These are phyloP conservation scores for Natrix natrix DNA, from an alignment of 2,797 vertebrate genomes.

Conservation along the genomic window DNA sequence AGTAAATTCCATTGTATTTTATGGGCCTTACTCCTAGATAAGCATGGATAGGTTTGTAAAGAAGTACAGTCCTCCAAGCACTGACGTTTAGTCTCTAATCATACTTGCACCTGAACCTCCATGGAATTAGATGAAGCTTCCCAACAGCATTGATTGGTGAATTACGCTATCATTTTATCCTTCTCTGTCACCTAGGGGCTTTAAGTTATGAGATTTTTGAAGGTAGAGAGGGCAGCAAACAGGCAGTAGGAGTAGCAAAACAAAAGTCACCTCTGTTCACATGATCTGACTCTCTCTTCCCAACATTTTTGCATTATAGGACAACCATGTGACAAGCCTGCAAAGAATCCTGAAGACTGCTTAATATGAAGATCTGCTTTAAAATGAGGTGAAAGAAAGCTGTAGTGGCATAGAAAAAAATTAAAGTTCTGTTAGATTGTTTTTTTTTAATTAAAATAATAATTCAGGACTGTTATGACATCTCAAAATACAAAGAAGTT, in stretches of 20 bases:
- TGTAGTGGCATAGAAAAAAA: conserved; percentile 91
- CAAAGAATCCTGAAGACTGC: conserved; percentile 86
- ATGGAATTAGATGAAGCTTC: neutral
- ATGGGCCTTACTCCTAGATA: neutral
- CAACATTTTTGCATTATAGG: conserved; percentile 88
- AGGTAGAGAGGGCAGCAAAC: conserved; percentile 69
- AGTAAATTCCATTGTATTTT: conserved; percentile 10
- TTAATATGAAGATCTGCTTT: conserved; percentile 90
- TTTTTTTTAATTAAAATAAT: conserved; percentile 63
- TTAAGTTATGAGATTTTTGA: conserved; percentile 33
- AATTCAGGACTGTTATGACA: conserved; percentile 78
- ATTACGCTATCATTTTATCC: conserved; percentile 14
- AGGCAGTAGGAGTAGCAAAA: conserved; percentile 60
- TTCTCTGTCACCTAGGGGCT: neutral
- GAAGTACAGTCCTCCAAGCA: conserved; percentile 38
- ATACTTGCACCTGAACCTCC: conserved; percentile 1
- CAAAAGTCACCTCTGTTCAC: conserved; percentile 52
- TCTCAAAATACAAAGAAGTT: conserved; percentile 76
- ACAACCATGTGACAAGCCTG: conserved; percentile 78
- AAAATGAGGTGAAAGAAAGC: conserved; percentile 99
- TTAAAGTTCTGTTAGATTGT: conserved; percentile 78
- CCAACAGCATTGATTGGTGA: conserved; percentile 11
- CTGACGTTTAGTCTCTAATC: conserved; percentile 12
- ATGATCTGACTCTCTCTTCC: conserved; percentile 85
- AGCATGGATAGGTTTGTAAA: neutral